phyloP scores from a whole-genome alignment of 2,113 vertebrate species.

The Perognathus longimembris region DNA sequence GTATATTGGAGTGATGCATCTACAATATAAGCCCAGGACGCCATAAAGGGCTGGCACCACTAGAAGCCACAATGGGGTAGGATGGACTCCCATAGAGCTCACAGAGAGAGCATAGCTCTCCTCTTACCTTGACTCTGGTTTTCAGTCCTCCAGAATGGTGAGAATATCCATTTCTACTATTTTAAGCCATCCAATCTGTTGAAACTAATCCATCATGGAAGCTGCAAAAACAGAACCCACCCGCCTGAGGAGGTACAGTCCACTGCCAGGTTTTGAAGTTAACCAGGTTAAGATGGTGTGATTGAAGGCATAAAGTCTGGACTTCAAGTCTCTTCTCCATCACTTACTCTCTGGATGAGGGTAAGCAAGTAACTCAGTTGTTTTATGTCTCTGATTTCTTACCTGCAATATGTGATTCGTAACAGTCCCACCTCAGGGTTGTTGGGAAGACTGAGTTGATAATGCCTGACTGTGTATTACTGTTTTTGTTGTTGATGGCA shows the following conservation, averaged over 20 bases:
- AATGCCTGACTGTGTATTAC: not conserved
- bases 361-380: not conserved
- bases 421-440: not conserved
- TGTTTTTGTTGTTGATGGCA: too few relatives aligned
- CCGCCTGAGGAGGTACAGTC: rapidly evolving
- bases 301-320: not conserved
- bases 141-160: not conserved
- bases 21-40: not conserved
- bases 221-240: not conserved
- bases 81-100: not conserved
- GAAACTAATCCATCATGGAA: not conserved
- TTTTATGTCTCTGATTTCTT: not conserved
- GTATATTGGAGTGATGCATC: not conserved
- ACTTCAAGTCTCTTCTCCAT: not conserved
- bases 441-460: not conserved
- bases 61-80: not conserved
- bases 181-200: not conserved
- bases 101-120: too few relatives aligned
- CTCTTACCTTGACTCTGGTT: not conserved
- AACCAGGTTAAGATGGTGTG: not conserved
- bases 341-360: not conserved
- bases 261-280: not conserved
- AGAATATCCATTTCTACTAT: not conserved
- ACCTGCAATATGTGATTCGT: not conserved
- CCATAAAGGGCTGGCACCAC: too few relatives aligned